phyloP scores from a whole-genome alignment of 2,797 vertebrate genomes.

The Lepilemur septentrionalis region DNA sequence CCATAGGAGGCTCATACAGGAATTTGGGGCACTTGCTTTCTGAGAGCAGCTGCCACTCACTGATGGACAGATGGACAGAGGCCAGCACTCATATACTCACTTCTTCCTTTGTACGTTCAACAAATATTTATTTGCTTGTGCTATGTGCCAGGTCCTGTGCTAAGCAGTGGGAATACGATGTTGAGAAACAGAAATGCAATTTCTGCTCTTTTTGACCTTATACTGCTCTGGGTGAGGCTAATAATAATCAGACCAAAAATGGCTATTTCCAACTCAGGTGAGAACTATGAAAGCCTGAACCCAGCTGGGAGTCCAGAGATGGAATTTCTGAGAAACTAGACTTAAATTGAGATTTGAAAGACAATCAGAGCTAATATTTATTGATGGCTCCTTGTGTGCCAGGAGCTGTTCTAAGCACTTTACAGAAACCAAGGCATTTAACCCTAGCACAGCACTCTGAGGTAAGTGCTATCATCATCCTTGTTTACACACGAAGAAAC shows the following conservation, averaged over 20 bases:
- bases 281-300: neutral
- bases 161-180: neutral
- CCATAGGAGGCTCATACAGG: neutral
- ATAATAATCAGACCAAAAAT: neutral
- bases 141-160: neutral
- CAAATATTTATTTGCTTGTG: neutral
- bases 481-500: neutral
- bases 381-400: neutral
- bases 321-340: neutral
- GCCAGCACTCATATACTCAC: neutral
- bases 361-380: neutral
- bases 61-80: neutral
- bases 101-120: neutral
- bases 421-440: neutral
- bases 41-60: neutral
- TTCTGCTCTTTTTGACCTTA: neutral
- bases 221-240: neutral
- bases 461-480: neutral
- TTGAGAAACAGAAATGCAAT: neutral
- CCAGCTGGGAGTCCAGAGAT: neutral
- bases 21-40: neutral
- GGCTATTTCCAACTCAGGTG: neutral
- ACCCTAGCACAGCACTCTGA: neutral
- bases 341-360: neutral
- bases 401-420: neutral